Evolutionary conservation across 2,113 vertebrate species (phyloP).

Genomic region (Pionites leucogaster): DNA sequence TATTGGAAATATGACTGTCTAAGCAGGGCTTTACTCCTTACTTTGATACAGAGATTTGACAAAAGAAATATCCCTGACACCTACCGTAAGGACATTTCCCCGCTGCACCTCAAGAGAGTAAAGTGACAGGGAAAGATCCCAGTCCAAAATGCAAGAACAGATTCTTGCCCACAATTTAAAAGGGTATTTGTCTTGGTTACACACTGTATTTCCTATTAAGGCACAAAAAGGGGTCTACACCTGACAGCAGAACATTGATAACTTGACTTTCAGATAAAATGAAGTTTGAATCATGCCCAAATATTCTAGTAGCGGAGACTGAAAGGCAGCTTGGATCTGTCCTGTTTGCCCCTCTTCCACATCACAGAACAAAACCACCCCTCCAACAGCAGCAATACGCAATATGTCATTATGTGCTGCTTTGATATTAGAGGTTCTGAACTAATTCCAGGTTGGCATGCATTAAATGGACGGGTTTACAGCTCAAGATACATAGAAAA

Average conservation of each 20-base stretch:
- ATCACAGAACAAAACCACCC: neutral
- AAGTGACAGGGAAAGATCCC: neutral
- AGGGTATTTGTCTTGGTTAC: neutral
- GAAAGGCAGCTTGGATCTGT: neutral
- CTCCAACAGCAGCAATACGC: neutral
- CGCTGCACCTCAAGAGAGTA: neutral
- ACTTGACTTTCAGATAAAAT: neutral
- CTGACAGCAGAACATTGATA: rapidly evolving
- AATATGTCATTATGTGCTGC: rapidly evolving
- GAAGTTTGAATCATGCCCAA: neutral
- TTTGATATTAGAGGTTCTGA: neutral
- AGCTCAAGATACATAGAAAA: neutral
- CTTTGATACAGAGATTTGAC: neutral
- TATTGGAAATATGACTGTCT: neutral
- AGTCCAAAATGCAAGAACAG: neutral
- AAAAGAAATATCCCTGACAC: neutral
- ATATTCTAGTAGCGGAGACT: neutral
- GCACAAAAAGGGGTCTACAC: neutral
- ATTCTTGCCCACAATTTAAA: neutral
- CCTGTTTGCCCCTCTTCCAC: neutral
- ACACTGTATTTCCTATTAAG: neutral
- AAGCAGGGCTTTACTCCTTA: neutral
- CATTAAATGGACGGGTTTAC: neutral
- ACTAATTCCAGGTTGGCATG: neutral
- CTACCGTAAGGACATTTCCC: neutral